phyloP scores from a whole-genome alignment of 2,113 vertebrate genomes.

The Stigmatopora nigra region DNA sequence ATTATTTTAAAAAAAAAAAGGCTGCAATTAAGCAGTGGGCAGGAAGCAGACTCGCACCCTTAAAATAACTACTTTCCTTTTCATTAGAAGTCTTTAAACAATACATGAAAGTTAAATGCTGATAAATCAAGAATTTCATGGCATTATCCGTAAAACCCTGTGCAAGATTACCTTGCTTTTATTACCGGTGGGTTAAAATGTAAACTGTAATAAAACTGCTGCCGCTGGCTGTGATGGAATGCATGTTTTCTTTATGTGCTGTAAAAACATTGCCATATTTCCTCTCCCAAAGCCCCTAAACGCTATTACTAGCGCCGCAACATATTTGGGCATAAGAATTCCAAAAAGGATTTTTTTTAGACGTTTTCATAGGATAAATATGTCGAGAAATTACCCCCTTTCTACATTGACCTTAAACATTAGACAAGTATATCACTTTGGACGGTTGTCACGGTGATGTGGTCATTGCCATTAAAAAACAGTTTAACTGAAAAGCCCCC shows the following conservation, averaged over 20 bases:
- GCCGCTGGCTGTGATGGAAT: slow-evolving; percentile 6
- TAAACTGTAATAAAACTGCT: background rate
- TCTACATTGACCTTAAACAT: slow-evolving; percentile 5
- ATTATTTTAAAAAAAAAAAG: background rate
- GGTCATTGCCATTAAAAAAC: slow-evolving; percentile 37
- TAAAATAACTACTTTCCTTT: background rate
- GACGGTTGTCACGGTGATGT: slow-evolving; percentile 30
- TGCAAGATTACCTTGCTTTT: slow-evolving; percentile 4
- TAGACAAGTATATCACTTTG: slow-evolving; percentile 5
- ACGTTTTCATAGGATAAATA: background rate
- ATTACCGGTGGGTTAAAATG: slow-evolving; percentile 1
- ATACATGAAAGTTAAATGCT: background rate
- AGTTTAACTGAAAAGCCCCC: slow-evolving; percentile 40
- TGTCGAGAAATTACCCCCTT: background rate
- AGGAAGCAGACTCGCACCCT: background rate
- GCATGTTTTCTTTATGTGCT: slow-evolving; percentile 4
- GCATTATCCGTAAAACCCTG: background rate
- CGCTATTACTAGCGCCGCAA: background rate
- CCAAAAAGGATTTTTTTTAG: background rate
- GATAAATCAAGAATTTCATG: background rate
- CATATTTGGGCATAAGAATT: background rate
- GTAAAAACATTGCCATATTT: slow-evolving; percentile 2
- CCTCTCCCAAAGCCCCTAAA: slow-evolving; percentile 1
- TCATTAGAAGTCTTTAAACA: slow-evolving; percentile 3
- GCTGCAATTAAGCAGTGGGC: background rate